Base-by-base conservation (phyloP, 2,797 vertebrate genomes). In the Hozukius guyotensis region DNA sequence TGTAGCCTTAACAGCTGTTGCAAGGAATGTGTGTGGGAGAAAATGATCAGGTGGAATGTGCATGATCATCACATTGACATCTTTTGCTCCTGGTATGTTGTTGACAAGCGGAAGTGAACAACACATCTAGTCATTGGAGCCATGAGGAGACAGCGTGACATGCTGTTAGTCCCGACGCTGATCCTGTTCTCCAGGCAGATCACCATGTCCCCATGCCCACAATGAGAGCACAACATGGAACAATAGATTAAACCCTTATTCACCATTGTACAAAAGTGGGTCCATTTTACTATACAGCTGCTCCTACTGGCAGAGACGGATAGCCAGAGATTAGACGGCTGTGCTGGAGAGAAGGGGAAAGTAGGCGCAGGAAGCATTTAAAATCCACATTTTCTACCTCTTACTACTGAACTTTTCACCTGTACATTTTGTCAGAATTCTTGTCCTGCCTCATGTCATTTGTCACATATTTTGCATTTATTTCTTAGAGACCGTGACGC, bases 41-140 rank as follows among this genome's bases (percentile, higher is more conserved):
- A 53, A 70, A 78, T 1, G 68, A 82, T 92, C 89, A 88, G 88
- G 81, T 86, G 87, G 92, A 94, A 93, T 93, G 90, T 94, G 91
- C 92, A 78, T 92, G 92, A 93, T 93, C 86, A 87, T 92, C 90
- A 91, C 88, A 86, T 76, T 88, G 89, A 87, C 86, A 88, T 90
- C 75, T 89, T 91, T 84, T 80, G 65, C 81, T 72, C 8, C 75
- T 85, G 92, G 90, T 90, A 92, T 94, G 89, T 91, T 94, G 92
- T 94, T 93, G 92, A 94, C 93, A 64, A 88, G 78, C 55, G 32
- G 83, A 93, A 89, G 83, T 87, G 83, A 94, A 94, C 92, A 94
- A 94, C 80, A 83, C 69, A 78, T 81, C 80, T 20, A 91, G 86
- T 92, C 88, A 92, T 59, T 59, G 32, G 72, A 74, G 84, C 84